A percentile compares a stretch with the other conserved stretches of the same genome.
These are phyloP conservation scores for Indicator indicator DNA, from an alignment of 2,113 vertebrate species.

Conservation along the genomic window DNA sequence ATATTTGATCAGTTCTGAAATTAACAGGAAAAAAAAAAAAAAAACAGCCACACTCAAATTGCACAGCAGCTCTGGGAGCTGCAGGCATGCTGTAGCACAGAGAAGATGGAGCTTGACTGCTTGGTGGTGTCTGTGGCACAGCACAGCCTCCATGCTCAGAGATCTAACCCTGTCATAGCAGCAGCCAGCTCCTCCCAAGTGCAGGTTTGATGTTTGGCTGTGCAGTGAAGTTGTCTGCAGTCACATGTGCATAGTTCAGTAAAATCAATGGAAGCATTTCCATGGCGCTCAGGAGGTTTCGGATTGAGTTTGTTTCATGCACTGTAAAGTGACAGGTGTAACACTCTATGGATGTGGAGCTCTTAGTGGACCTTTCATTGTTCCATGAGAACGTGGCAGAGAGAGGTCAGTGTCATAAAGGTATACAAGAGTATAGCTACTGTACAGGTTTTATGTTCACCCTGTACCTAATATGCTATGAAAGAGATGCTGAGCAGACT, in stretches of 20 bases:
- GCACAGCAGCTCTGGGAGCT: fast-evolving
- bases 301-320: background rate
- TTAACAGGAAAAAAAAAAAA: background rate
- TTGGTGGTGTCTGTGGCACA: fast-evolving
- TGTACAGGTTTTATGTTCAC: background rate
- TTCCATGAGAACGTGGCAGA: background rate
- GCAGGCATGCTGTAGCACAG: background rate
- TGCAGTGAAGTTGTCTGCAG: background rate
- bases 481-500: background rate
- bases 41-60: background rate
- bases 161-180: background rate
- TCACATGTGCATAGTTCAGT: background rate
- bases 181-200: background rate
- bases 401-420: background rate
- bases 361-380: fast-evolving
- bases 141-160: fast-evolving
- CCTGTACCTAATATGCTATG: background rate
- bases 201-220: background rate
- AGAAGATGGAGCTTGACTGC: background rate
- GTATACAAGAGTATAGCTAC: background rate
- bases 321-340: background rate
- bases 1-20: background rate
- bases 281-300: background rate
- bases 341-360: fast-evolving
- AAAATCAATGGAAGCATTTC: background rate